These are phyloP conservation scores for Micronycteris hirsuta DNA, from an alignment of 2,113 vertebrate species.

Conservation along the genomic window DNA sequence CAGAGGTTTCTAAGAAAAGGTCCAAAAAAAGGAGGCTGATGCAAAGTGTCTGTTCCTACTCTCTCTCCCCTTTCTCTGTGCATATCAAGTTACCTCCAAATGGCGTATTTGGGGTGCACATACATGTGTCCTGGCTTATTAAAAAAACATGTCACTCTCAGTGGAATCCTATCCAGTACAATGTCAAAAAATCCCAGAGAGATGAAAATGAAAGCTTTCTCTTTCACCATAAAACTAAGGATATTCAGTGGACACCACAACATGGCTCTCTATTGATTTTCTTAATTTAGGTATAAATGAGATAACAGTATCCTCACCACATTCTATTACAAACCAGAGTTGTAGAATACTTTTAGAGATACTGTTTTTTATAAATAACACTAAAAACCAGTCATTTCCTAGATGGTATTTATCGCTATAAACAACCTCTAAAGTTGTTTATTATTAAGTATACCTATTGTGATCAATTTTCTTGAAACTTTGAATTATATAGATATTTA, in stretches of 20 bases:
- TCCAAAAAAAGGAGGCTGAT: not conserved
- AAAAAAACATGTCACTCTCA: not conserved
- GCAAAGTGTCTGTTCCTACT: not conserved
- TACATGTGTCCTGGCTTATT: not conserved
- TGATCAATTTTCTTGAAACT: not conserved
- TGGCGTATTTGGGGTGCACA: not conserved
- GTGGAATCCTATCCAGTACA: slow-evolving; percentile 4
- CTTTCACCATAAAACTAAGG: not conserved
- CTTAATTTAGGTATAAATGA: slow-evolving; percentile 21
- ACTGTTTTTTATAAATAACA: not conserved
- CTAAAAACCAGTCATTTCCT: not conserved
- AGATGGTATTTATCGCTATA: not conserved
- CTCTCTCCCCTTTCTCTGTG: not conserved
- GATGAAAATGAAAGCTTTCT: not conserved
- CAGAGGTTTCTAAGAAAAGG: not conserved
- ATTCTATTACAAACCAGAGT: not conserved
- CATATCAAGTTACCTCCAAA: not conserved
- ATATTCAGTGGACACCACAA: not conserved
- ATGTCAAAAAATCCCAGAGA: not conserved
- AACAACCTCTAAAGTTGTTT: not conserved
- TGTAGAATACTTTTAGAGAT: not conserved
- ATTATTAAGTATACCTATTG: not conserved
- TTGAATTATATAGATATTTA: not conserved
- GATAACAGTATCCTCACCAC: not conserved
- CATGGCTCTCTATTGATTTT: not conserved